Percentiles rank a stretch among this genome's conserved stretches.
These are phyloP conservation scores for Byasa hedistus DNA, from an alignment of 2,888 invertebrate genomes.

Conservation along the genomic window DNA sequence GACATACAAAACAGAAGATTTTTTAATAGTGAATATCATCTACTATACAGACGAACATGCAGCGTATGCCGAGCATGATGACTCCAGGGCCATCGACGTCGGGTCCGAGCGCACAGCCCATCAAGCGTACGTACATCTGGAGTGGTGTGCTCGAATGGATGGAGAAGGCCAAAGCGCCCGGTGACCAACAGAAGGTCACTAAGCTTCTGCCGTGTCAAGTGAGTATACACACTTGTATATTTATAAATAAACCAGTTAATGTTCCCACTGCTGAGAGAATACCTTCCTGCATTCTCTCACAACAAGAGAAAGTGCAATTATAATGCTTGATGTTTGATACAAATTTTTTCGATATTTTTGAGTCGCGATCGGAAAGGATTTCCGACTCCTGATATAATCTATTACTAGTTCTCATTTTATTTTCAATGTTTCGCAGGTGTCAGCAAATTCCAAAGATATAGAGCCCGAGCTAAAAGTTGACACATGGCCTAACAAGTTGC, in stretches of 20 bases:
- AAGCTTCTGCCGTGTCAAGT: conserved; percentile 81
- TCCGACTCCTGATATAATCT: too few species aligned
- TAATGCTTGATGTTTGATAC: too few species aligned
- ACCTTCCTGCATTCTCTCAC: too few species aligned
- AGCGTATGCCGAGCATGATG: conserved; percentile 58
- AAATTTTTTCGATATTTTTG: too few species aligned
- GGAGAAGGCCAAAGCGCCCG: conserved; percentile 90
- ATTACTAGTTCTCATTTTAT: neutral
- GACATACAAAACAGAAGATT: too few species aligned
- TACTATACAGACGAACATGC: conserved; percentile 42
- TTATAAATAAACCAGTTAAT: too few species aligned
- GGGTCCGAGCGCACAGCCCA: conserved; percentile 32
- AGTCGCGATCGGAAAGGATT: too few species aligned
- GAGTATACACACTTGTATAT: conserved; percentile 2
- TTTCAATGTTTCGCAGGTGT: conserved; percentile 54
- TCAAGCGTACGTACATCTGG: conserved; percentile 82
- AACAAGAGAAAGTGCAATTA: too few species aligned
- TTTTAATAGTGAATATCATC: too few species aligned
- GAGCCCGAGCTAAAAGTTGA: conserved; percentile 96
- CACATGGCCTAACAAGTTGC: conserved; percentile 94
- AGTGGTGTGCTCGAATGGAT: conserved; percentile 94
- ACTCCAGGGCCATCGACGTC: conserved; percentile 33
- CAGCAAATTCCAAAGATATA: conserved; percentile 86
- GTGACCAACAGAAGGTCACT: conserved; percentile 90
- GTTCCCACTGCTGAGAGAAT: too few species aligned